Base-by-base conservation (phyloP, 2,113 vertebrate genomes). In the Leucopsar rothschildi region DNA sequence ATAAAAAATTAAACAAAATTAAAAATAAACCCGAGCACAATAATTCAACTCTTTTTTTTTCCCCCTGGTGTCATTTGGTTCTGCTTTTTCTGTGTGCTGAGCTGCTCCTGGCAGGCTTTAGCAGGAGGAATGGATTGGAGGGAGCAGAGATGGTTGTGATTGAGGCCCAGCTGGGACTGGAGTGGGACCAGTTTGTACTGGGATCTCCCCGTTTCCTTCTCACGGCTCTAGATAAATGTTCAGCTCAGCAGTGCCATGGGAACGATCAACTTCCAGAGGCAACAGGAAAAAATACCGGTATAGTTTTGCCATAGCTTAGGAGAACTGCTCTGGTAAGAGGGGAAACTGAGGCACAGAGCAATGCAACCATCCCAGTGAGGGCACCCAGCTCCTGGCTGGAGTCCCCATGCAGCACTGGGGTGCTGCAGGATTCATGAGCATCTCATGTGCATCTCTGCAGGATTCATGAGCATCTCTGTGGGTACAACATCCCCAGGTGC, bases 301-400 rank as follows among this genome's bases (percentile, higher is more conserved):
- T 2, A 8, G 44, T 24, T 86, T 20, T 35, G 22, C 29, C 28
- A 14, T 8, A 11, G 39, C 80, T 83, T 55, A 31, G 57, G 40
- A 79, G 17, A 57, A 16, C 23, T 52, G 69, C 81, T 55, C 28
- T 78, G 71, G 79, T 24, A 23, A 29, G 11, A 37, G 22, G 25
- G 64, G 81, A 88, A 95, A 92, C 60, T 53, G 90, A 94, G 86
- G 78, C 73, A 84, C 33, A 7, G 82, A 60, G 27, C 64, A 13
- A 4, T 0, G 2, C 23, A 20, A 33, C 29, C 28, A 15, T 37
- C 24, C 59, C 49, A 8, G 9, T 0, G 44, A 37, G 27, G 0
- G 0, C 49, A 39, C 19, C 82, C 65, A 17, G 57, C 2, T 39
- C 81, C 39, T 33, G 66, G 28, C 61, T 1, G 29, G 50, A 64